Evolutionary conservation across 2,797 vertebrate species (phyloP).

Genomic region (Delichon dasypus): DNA sequence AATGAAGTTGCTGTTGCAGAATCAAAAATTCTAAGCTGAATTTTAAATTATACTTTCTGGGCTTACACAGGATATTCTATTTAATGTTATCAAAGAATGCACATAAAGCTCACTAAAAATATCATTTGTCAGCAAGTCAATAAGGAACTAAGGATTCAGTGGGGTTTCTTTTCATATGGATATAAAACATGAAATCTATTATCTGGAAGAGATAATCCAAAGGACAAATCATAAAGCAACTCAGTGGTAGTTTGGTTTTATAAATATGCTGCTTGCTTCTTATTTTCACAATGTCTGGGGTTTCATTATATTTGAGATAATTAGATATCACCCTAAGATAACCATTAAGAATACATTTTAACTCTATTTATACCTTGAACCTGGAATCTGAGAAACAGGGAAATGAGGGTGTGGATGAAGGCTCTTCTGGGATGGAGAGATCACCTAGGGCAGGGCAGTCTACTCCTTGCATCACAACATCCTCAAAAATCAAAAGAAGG

Average conservation of each 20-base stretch:
- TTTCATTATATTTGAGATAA: slow-evolving; percentile 23
- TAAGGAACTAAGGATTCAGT: not conserved
- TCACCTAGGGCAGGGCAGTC: not conserved
- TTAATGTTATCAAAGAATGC: not conserved
- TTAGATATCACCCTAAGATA: slow-evolving; percentile 35
- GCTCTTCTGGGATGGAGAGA: not conserved
- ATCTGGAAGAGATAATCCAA: not conserved
- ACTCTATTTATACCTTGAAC: not conserved
- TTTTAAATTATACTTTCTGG: not conserved
- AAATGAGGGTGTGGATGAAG: not conserved
- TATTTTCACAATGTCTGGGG: not conserved
- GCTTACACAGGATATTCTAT: not conserved
- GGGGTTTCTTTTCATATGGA: not conserved
- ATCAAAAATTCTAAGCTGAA: not conserved
- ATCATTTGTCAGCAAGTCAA: not conserved
- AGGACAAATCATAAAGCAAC: not conserved
- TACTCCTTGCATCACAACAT: not conserved
- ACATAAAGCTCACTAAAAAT: not conserved
- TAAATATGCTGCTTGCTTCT: not conserved
- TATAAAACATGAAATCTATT: not conserved
- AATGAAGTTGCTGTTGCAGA: not conserved
- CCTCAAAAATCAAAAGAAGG: not conserved
- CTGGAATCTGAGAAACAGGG: not conserved
- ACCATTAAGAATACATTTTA: not conserved
- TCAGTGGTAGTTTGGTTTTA: not conserved